These are phyloP conservation scores for Aphelinus atriplicis DNA, from an alignment of 1,140 invertebrate genomes.

Conservation along the genomic window DNA sequence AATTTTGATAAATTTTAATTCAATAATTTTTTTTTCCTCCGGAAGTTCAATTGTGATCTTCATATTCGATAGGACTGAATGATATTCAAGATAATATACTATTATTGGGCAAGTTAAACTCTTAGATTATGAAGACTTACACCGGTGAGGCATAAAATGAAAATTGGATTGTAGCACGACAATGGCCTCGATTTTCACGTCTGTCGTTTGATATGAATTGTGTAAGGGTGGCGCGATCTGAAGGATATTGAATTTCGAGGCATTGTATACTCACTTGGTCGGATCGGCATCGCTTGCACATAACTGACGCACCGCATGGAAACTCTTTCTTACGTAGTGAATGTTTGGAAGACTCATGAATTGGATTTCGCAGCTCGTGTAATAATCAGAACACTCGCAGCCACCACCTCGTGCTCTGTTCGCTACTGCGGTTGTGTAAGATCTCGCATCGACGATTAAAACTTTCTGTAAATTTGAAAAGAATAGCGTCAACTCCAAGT, in stretches of 20 bases:
- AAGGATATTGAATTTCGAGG: constrained; percentile 1
- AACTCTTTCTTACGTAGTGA: constrained; percentile 90
- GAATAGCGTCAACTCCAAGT: no score
- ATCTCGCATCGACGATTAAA: constrained; percentile 93
- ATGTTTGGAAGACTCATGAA: constrained; percentile 98
- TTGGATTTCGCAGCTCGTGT: constrained; percentile 91
- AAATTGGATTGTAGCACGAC: no score
- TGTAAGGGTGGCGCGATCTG: neutral
- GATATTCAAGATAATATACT: no score
- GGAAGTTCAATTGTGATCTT: no score
- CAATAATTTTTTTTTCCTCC: no score
- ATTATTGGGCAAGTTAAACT: no score
- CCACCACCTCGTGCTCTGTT: constrained; percentile 96
- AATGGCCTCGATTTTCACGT: neutral
- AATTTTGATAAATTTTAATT: neutral
- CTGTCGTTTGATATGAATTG: constrained; percentile 4
- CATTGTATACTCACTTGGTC: constrained; percentile 72
- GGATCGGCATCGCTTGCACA: constrained; percentile 81
- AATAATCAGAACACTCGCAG: constrained; percentile 95
- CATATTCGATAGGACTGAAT: no score
- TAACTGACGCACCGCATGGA: constrained; percentile 79
- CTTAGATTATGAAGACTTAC: no score
- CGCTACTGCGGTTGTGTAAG: constrained; percentile 93
- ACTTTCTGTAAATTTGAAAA: constrained; percentile 75
- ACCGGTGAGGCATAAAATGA: no score